Base-by-base conservation (phyloP, 2,113 vertebrate genomes). In the Colinus virginianus region DNA sequence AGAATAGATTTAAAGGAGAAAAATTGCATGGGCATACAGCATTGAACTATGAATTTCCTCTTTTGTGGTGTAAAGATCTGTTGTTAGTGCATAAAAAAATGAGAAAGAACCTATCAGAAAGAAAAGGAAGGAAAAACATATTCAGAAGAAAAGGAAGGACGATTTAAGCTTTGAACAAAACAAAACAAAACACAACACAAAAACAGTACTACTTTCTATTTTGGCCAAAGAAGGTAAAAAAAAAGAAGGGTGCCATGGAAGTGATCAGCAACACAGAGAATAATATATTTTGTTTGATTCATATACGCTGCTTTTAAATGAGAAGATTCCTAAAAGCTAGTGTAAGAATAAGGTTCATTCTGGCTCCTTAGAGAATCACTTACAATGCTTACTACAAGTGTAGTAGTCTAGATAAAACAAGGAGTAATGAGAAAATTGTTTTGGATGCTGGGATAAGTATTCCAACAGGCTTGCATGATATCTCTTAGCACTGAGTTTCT, bases 201-300 rank as follows among this genome's bases (percentile, higher is more conserved):
- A 19, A 5, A 7, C n/a, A 59, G 2, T 6, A 4, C 76, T 36
- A 21, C 76, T 53, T 90, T 69, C 2, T n/a, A 6, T 55, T 79
- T 76, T 62, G n/a, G 64, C 4, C 40, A 7, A 26, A 68, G 34
- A 42, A 2, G 4, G 2, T 2, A 1, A 2, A 7, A 7, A n/a
- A 6, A 36, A 21, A 1, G 0, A 43, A 3, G 2, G 20, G 77
- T 81, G 32, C 3, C 15, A 4, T 17, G 10, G 26, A 84, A 67
- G 9, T 84, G 11, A 34, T 62, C 6, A 61, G 2, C 5, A 7
- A 32, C 2, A 16, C 2, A 30, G 18, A 0, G 66, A 4, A 69
- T 6, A 68, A 20, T 45, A 77, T 61, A 30, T 59, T 18, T 51
- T 36, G 1, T 28, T 62, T 95, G 59, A 49, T 38, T 51, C 3